A percentile compares a stretch with the other conserved stretches of the same genome.
These are phyloP conservation scores for Conus betulinus DNA, from an alignment of 1,140 invertebrate species.

Conservation along the genomic window DNA sequence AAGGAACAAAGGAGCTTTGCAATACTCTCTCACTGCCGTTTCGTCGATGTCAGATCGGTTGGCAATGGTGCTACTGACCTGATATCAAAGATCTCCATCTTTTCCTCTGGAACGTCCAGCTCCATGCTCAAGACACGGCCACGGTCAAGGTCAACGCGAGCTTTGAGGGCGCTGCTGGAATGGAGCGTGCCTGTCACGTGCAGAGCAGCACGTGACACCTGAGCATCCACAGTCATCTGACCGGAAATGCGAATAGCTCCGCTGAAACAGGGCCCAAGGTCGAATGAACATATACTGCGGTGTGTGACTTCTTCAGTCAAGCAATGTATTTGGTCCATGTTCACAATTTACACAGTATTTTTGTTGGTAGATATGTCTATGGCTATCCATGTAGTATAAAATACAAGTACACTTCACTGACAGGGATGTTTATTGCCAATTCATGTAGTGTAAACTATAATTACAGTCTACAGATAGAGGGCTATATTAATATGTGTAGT, in stretches of 20 bases:
- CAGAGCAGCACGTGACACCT: constrained; percentile 85
- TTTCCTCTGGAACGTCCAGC: constrained; percentile 88
- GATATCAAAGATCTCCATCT: constrained; percentile 87
- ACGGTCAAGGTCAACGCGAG: constrained; percentile 84
- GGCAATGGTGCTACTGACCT: constrained; percentile 76
- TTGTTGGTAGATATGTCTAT: too few species aligned
- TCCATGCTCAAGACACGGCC: constrained; percentile 82
- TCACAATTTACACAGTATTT: too few species aligned
- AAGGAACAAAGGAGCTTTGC: too few species aligned
- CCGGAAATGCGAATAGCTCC: constrained; percentile 88
- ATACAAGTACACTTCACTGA: too few species aligned
- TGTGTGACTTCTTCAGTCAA: constrained; percentile 74
- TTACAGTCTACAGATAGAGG: too few species aligned
- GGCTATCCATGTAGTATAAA: too few species aligned
- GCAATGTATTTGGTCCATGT: too few species aligned
- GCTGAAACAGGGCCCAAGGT: constrained; percentile 77
- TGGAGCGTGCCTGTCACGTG: constrained; percentile 89
- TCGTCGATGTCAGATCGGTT: too few species aligned
- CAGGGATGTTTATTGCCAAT: too few species aligned
- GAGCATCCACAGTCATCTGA: constrained; percentile 87
- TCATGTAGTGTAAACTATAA: too few species aligned
- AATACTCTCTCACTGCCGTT: too few species aligned
- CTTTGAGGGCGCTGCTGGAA: constrained; percentile 87
- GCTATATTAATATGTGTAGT: too few species aligned
- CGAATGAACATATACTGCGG: constrained; percentile 58